Evolutionary conservation across 2,113 vertebrate genomes (phyloP).

Genomic region (Hymenochirus boettgeri): DNA sequence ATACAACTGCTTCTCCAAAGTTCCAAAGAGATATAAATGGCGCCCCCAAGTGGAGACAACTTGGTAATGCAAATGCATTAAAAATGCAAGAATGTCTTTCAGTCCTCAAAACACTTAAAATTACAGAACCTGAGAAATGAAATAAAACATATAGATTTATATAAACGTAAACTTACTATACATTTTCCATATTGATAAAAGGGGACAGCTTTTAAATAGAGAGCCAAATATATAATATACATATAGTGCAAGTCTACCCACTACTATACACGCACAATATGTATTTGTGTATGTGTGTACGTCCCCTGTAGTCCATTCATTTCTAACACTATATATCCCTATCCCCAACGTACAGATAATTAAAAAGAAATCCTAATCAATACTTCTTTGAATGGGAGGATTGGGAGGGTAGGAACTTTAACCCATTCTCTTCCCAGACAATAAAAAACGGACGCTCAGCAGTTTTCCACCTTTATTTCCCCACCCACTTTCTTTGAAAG

Average conservation of each 20-base stretch:
- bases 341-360: conserved; percentile 17
- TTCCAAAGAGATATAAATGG: not conserved
- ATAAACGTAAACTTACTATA: not conserved
- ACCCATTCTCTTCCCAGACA: conserved; percentile 29
- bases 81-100: not conserved
- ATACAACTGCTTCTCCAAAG: not conserved
- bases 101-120: not conserved
- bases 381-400: conserved; percentile 28
- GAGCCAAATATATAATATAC: not conserved
- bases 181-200: not conserved
- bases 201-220: not conserved
- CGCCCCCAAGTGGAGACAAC: conserved; percentile 13
- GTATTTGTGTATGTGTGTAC: not conserved
- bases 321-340: too few relatives aligned
- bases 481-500: not conserved
- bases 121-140: too few relatives aligned
- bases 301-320: too few relatives aligned
- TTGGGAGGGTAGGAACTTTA: conserved; percentile 23
- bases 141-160: too few relatives aligned
- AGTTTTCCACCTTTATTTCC: not conserved
- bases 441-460: conserved; percentile 14
- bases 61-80: not conserved
- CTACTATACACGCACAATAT: too few relatives aligned
- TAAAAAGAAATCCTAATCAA: conserved; percentile 29
- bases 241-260: not conserved